phyloP scores from a whole-genome alignment of 2,888 invertebrate genomes.

The Hydropsyche betteni region DNA sequence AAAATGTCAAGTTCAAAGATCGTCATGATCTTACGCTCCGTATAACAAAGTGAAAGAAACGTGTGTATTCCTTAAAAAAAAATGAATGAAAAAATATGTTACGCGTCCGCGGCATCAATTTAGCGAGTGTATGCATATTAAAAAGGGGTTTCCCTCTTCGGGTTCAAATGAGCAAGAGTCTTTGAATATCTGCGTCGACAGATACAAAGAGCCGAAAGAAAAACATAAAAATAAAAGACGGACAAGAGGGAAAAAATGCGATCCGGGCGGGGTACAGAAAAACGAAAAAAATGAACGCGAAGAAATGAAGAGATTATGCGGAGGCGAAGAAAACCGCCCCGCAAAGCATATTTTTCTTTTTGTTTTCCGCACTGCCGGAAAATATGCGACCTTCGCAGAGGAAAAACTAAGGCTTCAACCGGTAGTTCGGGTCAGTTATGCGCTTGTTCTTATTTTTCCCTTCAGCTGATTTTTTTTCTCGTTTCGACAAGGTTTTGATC shows the following conservation, averaged over 20 bases:
- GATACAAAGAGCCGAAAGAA: conserved; percentile 11
- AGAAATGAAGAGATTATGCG: conserved; percentile 27
- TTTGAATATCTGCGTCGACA: conserved; percentile 21
- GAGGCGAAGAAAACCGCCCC: conserved; percentile 21
- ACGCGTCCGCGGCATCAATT: conserved; percentile 14
- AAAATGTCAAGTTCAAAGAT: too few species aligned
- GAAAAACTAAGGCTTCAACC: background rate
- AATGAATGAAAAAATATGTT: background rate
- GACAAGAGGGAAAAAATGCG: too few species aligned
- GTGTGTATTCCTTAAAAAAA: too few species aligned
- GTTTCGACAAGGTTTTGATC: conserved; percentile 22
- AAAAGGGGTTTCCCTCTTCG: conserved; percentile 5
- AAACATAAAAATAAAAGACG: too few species aligned
- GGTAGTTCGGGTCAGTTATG: conserved; percentile 6
- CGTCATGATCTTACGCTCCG: too few species aligned
- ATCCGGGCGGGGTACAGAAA: background rate
- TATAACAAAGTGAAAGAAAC: too few species aligned
- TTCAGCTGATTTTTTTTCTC: background rate
- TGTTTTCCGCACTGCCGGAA: background rate
- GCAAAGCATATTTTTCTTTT: conserved; percentile 26
- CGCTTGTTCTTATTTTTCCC: background rate
- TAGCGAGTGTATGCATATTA: conserved; percentile 7
- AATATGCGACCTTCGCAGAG: conserved; percentile 5
- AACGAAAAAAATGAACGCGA: background rate
- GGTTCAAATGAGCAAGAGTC: conserved; percentile 12